phyloP scores from a whole-genome alignment of 2,797 vertebrate genomes.

The Helostoma temminkii region DNA sequence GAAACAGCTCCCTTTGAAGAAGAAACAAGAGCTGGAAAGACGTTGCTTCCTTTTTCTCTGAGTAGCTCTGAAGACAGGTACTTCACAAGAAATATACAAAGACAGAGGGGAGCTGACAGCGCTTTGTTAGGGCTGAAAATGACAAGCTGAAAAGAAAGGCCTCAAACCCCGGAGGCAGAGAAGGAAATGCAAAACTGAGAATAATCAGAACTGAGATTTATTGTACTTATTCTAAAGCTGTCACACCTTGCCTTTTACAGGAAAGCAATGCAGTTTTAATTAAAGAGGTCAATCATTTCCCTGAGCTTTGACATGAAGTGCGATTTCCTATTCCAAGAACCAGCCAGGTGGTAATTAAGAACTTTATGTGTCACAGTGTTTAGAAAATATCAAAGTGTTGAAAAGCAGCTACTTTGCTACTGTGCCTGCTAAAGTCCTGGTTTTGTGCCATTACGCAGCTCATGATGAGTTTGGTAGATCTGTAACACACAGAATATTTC shows the following conservation, averaged over 20 bases:
- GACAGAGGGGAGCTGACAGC: conserved; percentile 77
- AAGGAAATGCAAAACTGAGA: conserved; percentile 66
- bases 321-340: conserved; percentile 57
- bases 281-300: conserved; percentile 78
- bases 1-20: conserved; percentile 77
- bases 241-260: conserved; percentile 69
- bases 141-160: conserved; percentile 71
- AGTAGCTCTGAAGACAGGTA: conserved; percentile 74
- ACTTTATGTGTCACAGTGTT: conserved; percentile 44
- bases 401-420: conserved; percentile 28
- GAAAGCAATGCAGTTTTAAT: conserved; percentile 76
- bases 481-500: conserved; percentile 9
- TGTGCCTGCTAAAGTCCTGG: background rate
- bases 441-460: conserved; percentile 1
- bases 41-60: conserved; percentile 63
- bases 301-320: conserved; percentile 57
- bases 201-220: conserved; percentile 79
- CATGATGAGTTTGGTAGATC: background rate
- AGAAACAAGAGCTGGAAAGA: conserved; percentile 67
- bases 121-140: conserved; percentile 75
- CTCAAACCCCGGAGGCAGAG: conserved; percentile 66
- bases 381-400: conserved; percentile 27
- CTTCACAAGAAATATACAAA: conserved; percentile 81
- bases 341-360: conserved; percentile 70
- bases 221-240: conserved; percentile 76